Conservation (phyloP, 2,113 vertebrate genomes). For the Protobothrops mucrosquamatus region DNA sequence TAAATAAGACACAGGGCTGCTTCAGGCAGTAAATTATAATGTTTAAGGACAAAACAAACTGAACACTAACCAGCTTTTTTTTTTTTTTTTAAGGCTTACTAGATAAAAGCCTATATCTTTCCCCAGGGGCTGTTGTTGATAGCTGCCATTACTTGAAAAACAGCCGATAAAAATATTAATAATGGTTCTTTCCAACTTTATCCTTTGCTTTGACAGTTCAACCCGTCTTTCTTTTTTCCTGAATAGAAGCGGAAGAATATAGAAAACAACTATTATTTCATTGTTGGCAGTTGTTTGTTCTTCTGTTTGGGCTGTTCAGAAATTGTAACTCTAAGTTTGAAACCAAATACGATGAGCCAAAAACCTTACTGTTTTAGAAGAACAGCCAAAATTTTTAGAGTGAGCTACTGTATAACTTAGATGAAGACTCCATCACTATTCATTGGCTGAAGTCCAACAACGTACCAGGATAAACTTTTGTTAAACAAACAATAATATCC, state of each 20-base stretch:
- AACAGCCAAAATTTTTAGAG: background rate
- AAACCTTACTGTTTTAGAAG: background rate
- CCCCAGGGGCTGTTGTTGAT: background rate
- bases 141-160: conserved; percentile 38
- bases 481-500: background rate
- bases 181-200: background rate
- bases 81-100: conserved; percentile 13
- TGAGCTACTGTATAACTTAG: background rate
- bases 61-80: conserved; percentile 25
- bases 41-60: conserved; percentile 29
- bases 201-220: conserved; percentile 25
- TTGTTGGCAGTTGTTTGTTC: background rate
- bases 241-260: background rate
- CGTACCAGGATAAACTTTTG: background rate
- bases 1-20: conserved; percentile 31
- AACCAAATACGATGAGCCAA: background rate
- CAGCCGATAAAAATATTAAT: background rate
- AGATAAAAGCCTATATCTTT: background rate
- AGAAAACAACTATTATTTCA: background rate
- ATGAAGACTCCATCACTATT: background rate
- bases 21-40: conserved; percentile 33
- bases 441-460: background rate
- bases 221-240: background rate
- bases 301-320: background rate
- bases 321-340: background rate